Percentiles rank a stretch among this genome's conserved stretches.
These are phyloP conservation scores for Phataginus tricuspis DNA, from an alignment of 2,797 vertebrate species.

Conservation along the genomic window DNA sequence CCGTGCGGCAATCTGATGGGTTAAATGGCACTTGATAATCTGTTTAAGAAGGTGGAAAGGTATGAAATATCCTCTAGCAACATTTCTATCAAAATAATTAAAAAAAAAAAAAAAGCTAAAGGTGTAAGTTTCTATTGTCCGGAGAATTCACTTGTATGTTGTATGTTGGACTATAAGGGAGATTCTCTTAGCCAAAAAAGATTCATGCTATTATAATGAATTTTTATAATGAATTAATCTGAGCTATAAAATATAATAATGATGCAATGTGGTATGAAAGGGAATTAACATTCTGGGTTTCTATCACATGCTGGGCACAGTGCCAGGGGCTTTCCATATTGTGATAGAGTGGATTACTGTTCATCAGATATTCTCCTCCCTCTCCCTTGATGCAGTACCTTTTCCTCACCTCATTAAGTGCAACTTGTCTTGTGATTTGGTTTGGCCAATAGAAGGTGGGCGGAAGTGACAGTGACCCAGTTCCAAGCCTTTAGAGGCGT, in stretches of 20 bases:
- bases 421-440: not conserved
- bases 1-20: not conserved
- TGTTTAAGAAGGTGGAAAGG: conserved; percentile 28
- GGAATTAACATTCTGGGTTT: conserved; percentile 53
- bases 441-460: not conserved
- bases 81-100: conserved; percentile 59
- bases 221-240: conserved; percentile 65
- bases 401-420: not conserved
- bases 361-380: not conserved
- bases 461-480: too few species aligned
- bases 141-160: not conserved
- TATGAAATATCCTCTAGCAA: not conserved
- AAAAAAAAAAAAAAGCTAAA: conserved; percentile 11
- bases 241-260: conserved; percentile 51
- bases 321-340: conserved; percentile 46
- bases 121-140: not conserved
- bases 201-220: conserved; percentile 56
- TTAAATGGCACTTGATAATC: not conserved
- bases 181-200: conserved; percentile 11
- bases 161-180: not conserved
- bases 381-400: not conserved
- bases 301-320: conserved; percentile 5
- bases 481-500: not conserved
- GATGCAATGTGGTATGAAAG: conserved; percentile 43
- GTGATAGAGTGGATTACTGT: not conserved